Evolutionary conservation across 2,888 invertebrate species (phyloP), one percentile per base, ranked within the genome.

Genomic region (Ectemnius continuus): DNA sequence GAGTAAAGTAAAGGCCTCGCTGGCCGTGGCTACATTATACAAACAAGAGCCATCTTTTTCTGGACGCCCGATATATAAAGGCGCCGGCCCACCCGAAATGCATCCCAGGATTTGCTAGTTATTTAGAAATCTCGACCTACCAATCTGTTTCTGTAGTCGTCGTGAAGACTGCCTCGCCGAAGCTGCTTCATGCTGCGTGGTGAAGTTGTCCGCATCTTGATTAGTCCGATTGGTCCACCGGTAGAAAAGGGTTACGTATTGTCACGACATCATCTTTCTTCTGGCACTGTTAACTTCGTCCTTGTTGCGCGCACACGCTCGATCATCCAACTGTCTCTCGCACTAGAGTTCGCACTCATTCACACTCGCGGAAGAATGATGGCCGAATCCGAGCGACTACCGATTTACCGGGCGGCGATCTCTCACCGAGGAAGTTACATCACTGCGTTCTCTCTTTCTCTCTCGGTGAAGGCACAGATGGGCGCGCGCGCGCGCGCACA

Each of bases 181-280:
- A 85, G 81, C 65, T 84, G 87, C 60, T 82, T 87, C 20, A 79
- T 72, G 16, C 75, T 80, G 23, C 82, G 74, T 28, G 84, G 80
- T 56, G 84, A 76, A 20, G 85, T 85, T 1, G 85, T 84, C 72
- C 81, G 79, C 87, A 87, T 86, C 67, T 76, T 69, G n/a, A 14
- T 13, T 4, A n/a, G 5, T 16, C 13, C 5, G 8, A 52, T 23
- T 23, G 3, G 2, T 23, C 23, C 23, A 2, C 23, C 23, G 2
- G 23, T 23, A 23, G 23, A 23, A 23, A 23, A 23, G 3, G 23
- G 23, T 23, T 23, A 36, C 1, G 36, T 8, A 36, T 36, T 11
- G 36, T 36, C 36, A 36, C n/a, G n/a, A n/a, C 36, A 36, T 36
- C 36, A 23, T 23, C 23, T 23, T 23, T 23, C 23, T 23, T 36